Conservation (phyloP, 2,797 vertebrate genomes). For the Chelonia mydas region DNA sequence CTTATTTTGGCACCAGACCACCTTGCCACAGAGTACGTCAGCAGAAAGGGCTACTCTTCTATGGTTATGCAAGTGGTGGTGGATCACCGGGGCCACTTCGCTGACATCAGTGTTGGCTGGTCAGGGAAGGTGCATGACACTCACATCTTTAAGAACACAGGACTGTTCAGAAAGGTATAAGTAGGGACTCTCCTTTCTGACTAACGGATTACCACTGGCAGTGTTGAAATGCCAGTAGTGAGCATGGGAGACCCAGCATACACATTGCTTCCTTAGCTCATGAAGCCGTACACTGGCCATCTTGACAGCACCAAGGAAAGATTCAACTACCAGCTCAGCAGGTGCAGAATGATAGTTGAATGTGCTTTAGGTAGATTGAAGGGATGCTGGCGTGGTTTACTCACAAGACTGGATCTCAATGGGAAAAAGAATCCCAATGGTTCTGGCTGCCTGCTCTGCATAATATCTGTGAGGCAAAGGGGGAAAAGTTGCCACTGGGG, state of each 20-base stretch:
- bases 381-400: not conserved
- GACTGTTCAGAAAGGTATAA: not conserved
- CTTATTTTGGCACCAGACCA: not conserved
- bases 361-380: not conserved
- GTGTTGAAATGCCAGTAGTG: not conserved
- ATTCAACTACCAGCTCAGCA: not conserved
- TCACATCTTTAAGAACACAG: not conserved
- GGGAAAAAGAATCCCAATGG: not conserved
- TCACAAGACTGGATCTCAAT: not conserved
- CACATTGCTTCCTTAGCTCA: not conserved
- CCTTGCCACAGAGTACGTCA: not conserved
- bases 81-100: not conserved
- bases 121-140: not conserved
- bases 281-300: not conserved
- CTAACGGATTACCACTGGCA: not conserved
- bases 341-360: not conserved
- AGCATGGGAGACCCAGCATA: not conserved
- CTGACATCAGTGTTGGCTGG: not conserved
- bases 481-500: not conserved
- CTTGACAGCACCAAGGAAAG: not conserved
- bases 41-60: not conserved
- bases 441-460: not conserved
- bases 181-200: not conserved
- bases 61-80: not conserved
- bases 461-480: not conserved